These are phyloP conservation scores for Mythimna loreyi DNA, from an alignment of 2,888 invertebrate genomes.

Conservation along the genomic window DNA sequence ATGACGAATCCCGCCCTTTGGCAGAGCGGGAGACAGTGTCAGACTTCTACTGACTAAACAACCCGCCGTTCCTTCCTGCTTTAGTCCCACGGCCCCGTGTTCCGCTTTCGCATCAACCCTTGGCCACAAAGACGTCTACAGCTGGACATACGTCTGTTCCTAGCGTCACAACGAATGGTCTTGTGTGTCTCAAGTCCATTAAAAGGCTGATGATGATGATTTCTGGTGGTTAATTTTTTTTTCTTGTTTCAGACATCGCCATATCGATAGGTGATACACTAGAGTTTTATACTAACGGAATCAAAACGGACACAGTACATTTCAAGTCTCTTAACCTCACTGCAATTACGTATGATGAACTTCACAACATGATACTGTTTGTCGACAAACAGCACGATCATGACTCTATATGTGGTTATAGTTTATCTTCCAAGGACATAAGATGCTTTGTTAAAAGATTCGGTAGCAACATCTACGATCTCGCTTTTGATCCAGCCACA, in stretches of 20 bases:
- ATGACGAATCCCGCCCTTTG: too few relatives aligned
- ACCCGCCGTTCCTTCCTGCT: too few relatives aligned
- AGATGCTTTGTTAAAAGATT: slow-evolving; percentile 86
- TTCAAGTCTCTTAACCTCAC: slow-evolving; percentile 78
- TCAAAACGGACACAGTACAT: slow-evolving; percentile 65
- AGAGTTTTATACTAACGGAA: slow-evolving; percentile 90
- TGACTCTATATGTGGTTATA: slow-evolving; percentile 92
- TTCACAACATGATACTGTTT: slow-evolving; percentile 91
- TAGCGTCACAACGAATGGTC: too few relatives aligned
- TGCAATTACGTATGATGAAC: slow-evolving; percentile 93
- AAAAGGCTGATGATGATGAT: too few relatives aligned
- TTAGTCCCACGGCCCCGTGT: too few relatives aligned
- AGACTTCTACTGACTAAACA: too few relatives aligned
- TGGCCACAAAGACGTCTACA: too few relatives aligned
- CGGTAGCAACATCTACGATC: slow-evolving; percentile 92
- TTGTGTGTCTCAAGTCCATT: too few relatives aligned
- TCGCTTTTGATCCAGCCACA: slow-evolving; percentile 94
- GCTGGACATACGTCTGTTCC: too few relatives aligned
- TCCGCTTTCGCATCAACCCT: too few relatives aligned
- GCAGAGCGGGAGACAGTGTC: too few relatives aligned
- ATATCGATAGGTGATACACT: slow-evolving; percentile 92
- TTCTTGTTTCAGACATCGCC: slow-evolving; percentile 92
- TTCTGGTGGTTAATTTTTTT: not conserved
- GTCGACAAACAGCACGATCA: slow-evolving; percentile 92
- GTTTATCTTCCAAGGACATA: slow-evolving; percentile 77